Percentiles rank a stretch among this genome's conserved stretches.
Conservation (phyloP, 1,140 invertebrate species). For the Acromyrmex echinatior region DNA sequence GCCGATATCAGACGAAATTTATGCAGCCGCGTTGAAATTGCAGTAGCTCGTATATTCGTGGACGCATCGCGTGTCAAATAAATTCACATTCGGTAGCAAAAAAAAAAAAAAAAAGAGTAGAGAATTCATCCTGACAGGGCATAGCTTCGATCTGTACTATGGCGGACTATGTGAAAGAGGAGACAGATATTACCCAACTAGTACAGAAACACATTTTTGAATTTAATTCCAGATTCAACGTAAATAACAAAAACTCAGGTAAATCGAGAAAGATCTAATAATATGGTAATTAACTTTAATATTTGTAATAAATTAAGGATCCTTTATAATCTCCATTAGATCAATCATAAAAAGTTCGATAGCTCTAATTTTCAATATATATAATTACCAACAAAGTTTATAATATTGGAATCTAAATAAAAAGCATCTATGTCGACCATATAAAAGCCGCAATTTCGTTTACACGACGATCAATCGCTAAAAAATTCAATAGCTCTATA, state of each 20-base stretch:
- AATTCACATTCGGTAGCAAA: constrained; percentile 39
- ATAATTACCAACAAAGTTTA: background rate
- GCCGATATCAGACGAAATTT: constrained; percentile 38
- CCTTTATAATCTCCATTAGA: background rate
- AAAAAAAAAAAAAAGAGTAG: constrained; percentile 40
- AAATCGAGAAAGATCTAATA: background rate
- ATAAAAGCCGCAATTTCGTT: no score
- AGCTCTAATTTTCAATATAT: background rate
- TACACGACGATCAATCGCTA: no score
- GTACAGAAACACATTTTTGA: constrained; percentile 9
- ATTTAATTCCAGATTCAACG: constrained; percentile 11
- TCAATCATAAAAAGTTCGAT: background rate
- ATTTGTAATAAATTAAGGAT: background rate
- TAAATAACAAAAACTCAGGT: background rate
- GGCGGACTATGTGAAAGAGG: background rate
- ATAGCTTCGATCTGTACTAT: background rate
- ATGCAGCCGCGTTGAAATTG: constrained; percentile 36
- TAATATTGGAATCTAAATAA: background rate
- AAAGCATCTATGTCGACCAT: background rate
- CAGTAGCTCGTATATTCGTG: constrained; percentile 23
- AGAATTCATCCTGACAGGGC: background rate
- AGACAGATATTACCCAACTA: constrained; percentile 2
- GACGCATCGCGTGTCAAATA: constrained; percentile 23
- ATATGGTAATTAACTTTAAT: background rate
- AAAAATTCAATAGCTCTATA: no score